Evolutionary conservation across 2,797 vertebrate genomes (phyloP).

Genomic region (Acrossocheilus fasciatus): DNA sequence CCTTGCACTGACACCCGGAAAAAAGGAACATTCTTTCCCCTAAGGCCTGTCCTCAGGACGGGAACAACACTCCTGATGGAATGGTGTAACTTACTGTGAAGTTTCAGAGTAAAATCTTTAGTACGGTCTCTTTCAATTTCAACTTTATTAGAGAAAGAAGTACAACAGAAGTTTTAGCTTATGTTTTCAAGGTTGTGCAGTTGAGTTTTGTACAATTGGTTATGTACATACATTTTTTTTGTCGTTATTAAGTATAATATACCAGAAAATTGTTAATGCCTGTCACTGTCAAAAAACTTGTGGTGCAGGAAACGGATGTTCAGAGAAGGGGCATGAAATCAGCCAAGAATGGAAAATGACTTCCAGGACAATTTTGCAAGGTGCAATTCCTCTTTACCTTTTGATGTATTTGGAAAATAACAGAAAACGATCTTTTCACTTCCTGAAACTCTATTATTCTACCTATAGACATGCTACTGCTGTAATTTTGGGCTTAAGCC

Average conservation of each 20-base stretch:
- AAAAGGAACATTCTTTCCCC: conserved; percentile 36
- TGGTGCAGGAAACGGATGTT: not conserved
- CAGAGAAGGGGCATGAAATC: not conserved
- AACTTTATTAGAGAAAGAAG: not conserved
- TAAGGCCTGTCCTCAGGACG: conserved; percentile 21
- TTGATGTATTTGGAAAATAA: not conserved
- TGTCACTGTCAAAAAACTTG: not conserved
- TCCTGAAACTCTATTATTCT: conserved; percentile 21
- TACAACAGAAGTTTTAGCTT: not conserved
- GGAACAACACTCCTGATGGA: not conserved
- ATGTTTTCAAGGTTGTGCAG: not conserved
- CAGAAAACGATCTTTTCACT: not conserved
- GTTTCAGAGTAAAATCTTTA: conserved; percentile 5
- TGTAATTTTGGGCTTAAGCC: conserved; percentile 4
- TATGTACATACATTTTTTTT: not conserved
- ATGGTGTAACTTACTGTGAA: not conserved
- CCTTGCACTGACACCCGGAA: not conserved
- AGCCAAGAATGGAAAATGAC: not conserved
- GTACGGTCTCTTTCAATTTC: not conserved
- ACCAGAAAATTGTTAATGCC: not conserved
- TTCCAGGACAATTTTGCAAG: not conserved
- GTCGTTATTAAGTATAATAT: not conserved
- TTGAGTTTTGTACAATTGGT: not conserved
- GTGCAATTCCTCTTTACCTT: not conserved
- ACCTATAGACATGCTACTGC: not conserved